Conservation (phyloP, 2,113 vertebrate species). For the Petrocephalus zakoni region DNA sequence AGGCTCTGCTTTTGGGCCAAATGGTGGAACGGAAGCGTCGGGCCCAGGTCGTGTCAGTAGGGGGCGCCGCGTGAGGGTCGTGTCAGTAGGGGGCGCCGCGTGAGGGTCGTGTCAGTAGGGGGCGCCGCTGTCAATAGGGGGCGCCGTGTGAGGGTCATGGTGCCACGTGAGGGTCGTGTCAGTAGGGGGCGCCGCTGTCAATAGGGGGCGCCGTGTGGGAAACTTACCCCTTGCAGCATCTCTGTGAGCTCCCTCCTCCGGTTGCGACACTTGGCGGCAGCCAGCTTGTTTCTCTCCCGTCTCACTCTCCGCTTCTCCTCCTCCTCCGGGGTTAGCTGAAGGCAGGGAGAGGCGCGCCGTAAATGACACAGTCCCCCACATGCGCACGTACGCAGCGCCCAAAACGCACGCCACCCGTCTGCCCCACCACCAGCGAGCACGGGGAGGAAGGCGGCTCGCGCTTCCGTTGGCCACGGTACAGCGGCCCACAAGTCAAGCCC, state of each 20-base stretch:
- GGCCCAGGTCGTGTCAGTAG: neutral
- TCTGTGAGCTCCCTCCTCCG: conserved; percentile 92
- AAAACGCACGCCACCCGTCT: neutral
- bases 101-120: accelerated
- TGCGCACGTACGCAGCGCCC: conserved; percentile 8
- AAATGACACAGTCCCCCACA: conserved; percentile 14
- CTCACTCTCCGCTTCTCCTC: conserved; percentile 94
- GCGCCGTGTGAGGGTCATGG: too few relatives aligned
- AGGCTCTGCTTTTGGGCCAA: neutral
- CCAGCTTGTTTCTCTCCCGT: conserved; percentile 95
- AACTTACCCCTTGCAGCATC: conserved; percentile 91
- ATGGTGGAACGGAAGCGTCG: neutral
- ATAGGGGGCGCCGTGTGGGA: conserved; percentile 13
- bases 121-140: neutral
- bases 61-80: neutral
- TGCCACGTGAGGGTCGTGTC: accelerated
- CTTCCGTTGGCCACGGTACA: neutral
- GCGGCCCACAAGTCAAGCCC: neutral
- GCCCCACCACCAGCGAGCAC: neutral
- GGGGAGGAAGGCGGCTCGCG: neutral
- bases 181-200: neutral
- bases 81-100: neutral
- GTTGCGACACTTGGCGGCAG: conserved; percentile 96
- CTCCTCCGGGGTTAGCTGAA: conserved; percentile 92
- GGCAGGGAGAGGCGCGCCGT: conserved; percentile 15